These are phyloP conservation scores for Siderastrea siderea DNA, from an alignment of 92 coral and sea anemone genomes.

Conservation along the genomic window DNA sequence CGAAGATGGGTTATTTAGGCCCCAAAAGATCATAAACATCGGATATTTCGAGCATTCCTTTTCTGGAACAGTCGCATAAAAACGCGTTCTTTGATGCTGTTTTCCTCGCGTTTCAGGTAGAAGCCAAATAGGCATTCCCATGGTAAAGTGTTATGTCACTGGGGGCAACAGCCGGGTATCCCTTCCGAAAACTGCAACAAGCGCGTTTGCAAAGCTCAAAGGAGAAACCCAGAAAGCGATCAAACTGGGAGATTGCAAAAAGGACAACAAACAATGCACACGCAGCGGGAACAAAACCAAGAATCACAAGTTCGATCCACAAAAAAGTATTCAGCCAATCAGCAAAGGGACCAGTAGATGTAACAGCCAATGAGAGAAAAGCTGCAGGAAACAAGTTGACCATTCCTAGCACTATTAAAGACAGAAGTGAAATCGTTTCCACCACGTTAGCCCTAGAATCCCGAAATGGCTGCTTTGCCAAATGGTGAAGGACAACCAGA, in stretches of 20 bases:
- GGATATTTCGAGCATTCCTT: too few species aligned
- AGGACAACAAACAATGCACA: neutral
- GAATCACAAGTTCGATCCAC: constrained; percentile 38
- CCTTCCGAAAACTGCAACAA: neutral
- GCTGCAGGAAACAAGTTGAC: constrained; percentile 64
- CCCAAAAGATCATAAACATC: too few species aligned
- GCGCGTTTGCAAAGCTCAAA: neutral
- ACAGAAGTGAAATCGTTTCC: constrained; percentile 69
- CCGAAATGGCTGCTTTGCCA: constrained; percentile 62
- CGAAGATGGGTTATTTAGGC: too few species aligned
- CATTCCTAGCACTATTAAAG: constrained; percentile 57
- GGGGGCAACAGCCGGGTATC: neutral
- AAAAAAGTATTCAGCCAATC: constrained; percentile 12
- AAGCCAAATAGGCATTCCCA: neutral
- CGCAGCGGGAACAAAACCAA: constrained; percentile 42
- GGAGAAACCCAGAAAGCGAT: neutral
- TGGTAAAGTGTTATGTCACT: neutral
- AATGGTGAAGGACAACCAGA: constrained; percentile 71
- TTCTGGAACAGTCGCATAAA: too few species aligned
- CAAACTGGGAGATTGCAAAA: neutral
- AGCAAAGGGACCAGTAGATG: constrained; percentile 39
- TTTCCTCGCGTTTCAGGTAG: too few species aligned
- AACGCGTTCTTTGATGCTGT: too few species aligned
- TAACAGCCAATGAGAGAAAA: constrained; percentile 39
- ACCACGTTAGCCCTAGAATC: constrained; percentile 51